phyloP scores from a whole-genome alignment of 2,888 invertebrate species.

The Macaria liturata region DNA sequence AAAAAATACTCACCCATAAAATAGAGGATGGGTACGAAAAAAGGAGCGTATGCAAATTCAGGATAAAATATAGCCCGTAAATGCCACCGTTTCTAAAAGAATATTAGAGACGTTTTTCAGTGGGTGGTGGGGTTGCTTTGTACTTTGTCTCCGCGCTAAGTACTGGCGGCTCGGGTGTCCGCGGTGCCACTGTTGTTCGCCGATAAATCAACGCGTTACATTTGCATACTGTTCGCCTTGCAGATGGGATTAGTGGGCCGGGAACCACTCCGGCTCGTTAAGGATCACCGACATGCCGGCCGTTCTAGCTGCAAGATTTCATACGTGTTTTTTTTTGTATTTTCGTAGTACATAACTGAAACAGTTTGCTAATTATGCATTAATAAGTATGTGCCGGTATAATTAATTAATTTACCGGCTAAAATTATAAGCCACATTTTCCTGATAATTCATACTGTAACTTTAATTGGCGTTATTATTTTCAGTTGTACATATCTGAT shows the following conservation, averaged over 20 bases:
- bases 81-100: constrained; percentile 85
- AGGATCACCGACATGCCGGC: background rate
- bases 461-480: too few species aligned
- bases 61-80: constrained; percentile 85
- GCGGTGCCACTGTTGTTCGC: constrained; percentile 75
- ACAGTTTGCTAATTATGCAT: too few species aligned
- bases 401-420: too few species aligned
- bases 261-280: too few species aligned
- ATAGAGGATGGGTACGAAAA: constrained; percentile 83
- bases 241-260: constrained; percentile 20
- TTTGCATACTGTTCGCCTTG: constrained; percentile 29
- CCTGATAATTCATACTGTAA: too few species aligned
- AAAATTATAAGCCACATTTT: too few species aligned
- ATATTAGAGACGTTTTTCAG: constrained; percentile 85
- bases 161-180: constrained; percentile 77
- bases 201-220: constrained; percentile 68
- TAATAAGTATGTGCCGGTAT: too few species aligned
- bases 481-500: too few species aligned
- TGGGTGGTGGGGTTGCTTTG: constrained; percentile 81
- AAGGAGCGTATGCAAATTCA: constrained; percentile 85
- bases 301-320: background rate
- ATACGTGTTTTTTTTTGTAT: too few species aligned
- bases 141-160: constrained; percentile 82
- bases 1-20: constrained; percentile 84
- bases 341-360: too few species aligned